Evolutionary conservation across 2,797 vertebrate genomes (phyloP), one percentile per base, ranked within the genome.

Genomic region (Sebastiscus albofasciatus): DNA sequence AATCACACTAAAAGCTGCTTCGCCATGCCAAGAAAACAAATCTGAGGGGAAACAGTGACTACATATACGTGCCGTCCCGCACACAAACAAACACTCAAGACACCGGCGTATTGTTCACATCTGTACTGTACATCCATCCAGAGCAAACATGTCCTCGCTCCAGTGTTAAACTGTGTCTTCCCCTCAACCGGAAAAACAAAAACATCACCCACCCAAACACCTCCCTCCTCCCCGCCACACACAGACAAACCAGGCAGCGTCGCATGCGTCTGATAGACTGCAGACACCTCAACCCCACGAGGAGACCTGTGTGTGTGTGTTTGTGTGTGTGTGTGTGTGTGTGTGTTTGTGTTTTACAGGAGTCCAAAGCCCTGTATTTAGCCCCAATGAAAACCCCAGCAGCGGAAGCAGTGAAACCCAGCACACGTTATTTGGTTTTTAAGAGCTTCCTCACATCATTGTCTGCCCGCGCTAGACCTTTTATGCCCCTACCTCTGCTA

Each of bases 371-470:
- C 93, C 93, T 94, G 94, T 95, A 93, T 95, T 95, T 95, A 95
- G 89, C 83, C 88, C 91, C 91, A 91, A 89, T 92, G 91, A 94
- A 93, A 93, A 91, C 88, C 84, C 86, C 80, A 58, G 80, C 91
- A 93, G 91, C 92, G 93, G 92, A 94, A 94, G 82, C 92, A 94
- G 93, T 93, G 92, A 92, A 93, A 94, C 89, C 90, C 87, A 85
- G 90, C 93, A 91, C 92, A 93, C 89, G 89, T 92, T 90, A 93
- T 94, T 94, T 94, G 90, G 49, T 87, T 93, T 95, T 94, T 93
- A 95, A 93, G 89, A 94, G 93, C 91, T 94, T 94, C 93, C 94
- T 93, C 89, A 85, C 87, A 94, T 94, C 93, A 94, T 95, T 95
- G 95, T 94, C 94, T 95, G 93, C 88, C 91, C 77, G 86, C 56